Evolutionary conservation across 2,113 vertebrate species (phyloP), one percentile per base, ranked within the genome.

Genomic region (Microcebus tavaratra): DNA sequence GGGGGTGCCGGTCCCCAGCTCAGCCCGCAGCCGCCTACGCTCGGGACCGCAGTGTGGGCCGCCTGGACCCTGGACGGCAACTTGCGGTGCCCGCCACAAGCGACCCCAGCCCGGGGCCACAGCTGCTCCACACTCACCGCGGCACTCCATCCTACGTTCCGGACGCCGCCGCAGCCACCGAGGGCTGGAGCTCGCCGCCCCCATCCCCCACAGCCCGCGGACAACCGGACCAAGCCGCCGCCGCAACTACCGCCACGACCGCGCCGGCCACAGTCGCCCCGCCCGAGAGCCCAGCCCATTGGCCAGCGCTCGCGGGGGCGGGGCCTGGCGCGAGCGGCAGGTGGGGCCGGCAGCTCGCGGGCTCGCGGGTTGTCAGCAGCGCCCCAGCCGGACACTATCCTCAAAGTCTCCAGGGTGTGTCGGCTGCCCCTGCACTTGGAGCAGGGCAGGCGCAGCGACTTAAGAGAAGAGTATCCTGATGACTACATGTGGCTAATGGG

Each of bases 121-220:
- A 82, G 31, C 91, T 21, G 5, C 73, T 88, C 67, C 70, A 12
- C 59, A 97, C 97, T 96, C 95, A 97, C 97, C 94, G 25, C 34
- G 25, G 92, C 39, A 81, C 94, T 96, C 95, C 95, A 97, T 98
- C 75, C 70, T 13, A 92, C 94, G 65, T 59, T 23, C 70, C 25
- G 27, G 34, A 85, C 57, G 79, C 65, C 25, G 42, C 75, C 65
- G 59, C 53, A 59, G 59, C 53, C 39, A 45, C 91, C 31, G 73
- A 48, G 20, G 76, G 25, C 59, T 39, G 84, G 25, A 84, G 57
- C 39, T 79, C 45, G 59, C 39, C 25, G 79, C 72, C 91, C 92
- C 94, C 97, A 96, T 95, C 73, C 92, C 95, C 97, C 96, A 93
- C 53, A 65, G 86, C 87, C 87, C 83, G 34, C 79, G 87, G 94